Evolutionary conservation across 2,113 vertebrate species (phyloP), one percentile per base, ranked within the genome.

Genomic region (Takifugu flavidus): DNA sequence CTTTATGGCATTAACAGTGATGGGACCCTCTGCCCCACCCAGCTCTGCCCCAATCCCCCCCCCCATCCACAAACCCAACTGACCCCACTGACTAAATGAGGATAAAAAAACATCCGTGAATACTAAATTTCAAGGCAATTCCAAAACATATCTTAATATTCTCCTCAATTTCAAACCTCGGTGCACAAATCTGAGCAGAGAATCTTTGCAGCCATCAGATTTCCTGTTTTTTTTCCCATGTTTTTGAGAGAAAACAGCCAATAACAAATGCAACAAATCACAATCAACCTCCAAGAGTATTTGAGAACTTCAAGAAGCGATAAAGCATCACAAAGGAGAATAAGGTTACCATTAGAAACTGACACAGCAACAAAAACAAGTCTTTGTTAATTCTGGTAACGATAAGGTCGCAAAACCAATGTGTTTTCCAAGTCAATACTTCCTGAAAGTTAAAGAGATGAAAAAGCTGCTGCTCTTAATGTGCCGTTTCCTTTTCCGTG

Each of bases 331-430:
- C 6, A 70, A 73, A 46, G 50, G 45, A 62, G 78, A 79, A 78
- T 67, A 79, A 82, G 75, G 80, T 81, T 76, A 80, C 63, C 51
- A 65, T 43, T 70, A 52, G 62, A 75, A 14, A 68, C 62, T 53
- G 56, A 69, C 27, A 52, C 53, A 45, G 29, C 2, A 15, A 7
- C 27, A 27, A 27, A 53, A n/a, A 6, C 44, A 46, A 29, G 13
- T 15, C 31, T 25, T 28, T 42, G 34, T 43, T 39, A 11, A 39
- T 11, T 10, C 34, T 20, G 20, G 20, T 20, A 11, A 34, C 31
- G 31, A 7, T 10, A 39, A 39, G 34, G 34, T 39, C 34, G 11
- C 34, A 39, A 39, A 39, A 1, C 34, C 34, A 39, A 39, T 39
- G 2, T 31, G 2, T 49, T 65, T 71, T 65, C 46, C 5, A 47